A percentile compares a stretch with the other conserved stretches of the same genome.
Conservation (phyloP, 1,140 invertebrate genomes). For the Drosophila busckii region DNA sequence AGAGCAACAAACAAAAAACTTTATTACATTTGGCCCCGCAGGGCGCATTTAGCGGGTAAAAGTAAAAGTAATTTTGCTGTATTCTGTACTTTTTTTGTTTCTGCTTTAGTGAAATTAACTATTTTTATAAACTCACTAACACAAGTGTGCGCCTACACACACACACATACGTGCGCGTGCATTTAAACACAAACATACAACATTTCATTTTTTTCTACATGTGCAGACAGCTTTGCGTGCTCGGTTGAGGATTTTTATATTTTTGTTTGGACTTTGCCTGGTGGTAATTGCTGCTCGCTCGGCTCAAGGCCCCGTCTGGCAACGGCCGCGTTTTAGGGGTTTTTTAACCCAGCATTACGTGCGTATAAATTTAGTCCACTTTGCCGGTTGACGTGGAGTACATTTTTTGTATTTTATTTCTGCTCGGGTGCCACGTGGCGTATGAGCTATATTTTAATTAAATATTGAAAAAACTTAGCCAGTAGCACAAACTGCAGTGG, state of each 20-base stretch:
- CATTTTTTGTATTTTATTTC: not conserved
- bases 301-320: constrained; percentile 33
- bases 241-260: constrained; percentile 39
- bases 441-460: constrained; percentile 52
- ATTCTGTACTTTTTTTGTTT: constrained; percentile 24
- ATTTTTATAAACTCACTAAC: constrained; percentile 24
- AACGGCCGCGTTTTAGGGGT: constrained; percentile 37
- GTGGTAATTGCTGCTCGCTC: constrained; percentile 36
- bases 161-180: constrained; percentile 1
- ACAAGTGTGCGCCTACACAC: not conserved
- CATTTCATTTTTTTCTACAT: too few relatives aligned
- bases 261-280: constrained; percentile 40
- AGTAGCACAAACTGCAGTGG: not conserved
- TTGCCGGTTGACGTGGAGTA: constrained; percentile 14
- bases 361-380: constrained; percentile 45
- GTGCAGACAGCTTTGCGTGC: constrained; percentile 46
- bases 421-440: constrained; percentile 25
- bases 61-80: constrained; percentile 35
- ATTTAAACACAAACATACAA: not conserved
- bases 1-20: constrained; percentile 28
- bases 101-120: constrained; percentile 42
- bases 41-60: constrained; percentile 18
- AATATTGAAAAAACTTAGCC: constrained; percentile 27
- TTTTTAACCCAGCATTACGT: constrained; percentile 36
- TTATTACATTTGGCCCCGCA: constrained; percentile 24